Percentiles rank a stretch among this genome's conserved stretches.
Conservation (phyloP, 2,113 vertebrate species). For the Cinclus mexicanus region DNA sequence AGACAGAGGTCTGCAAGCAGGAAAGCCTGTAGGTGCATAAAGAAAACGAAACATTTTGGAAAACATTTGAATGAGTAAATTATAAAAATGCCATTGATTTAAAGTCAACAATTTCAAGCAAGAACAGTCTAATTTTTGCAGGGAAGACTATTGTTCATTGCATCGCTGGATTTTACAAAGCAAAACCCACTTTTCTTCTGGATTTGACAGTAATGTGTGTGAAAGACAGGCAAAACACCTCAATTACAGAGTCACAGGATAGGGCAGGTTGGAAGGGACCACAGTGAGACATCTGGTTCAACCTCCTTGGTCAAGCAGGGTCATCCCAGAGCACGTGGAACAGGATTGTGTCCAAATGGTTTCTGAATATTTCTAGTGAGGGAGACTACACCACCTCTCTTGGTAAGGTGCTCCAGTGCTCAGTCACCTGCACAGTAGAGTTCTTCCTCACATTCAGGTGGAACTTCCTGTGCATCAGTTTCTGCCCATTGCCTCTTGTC, state of each 20-base stretch:
- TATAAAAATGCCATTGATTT: not conserved
- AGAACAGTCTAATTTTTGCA: not conserved
- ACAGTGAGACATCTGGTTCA: not conserved
- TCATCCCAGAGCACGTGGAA: not conserved
- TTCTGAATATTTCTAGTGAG: not conserved
- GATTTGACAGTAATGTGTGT: not conserved
- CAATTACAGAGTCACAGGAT: not conserved
- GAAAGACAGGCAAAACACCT: not conserved
- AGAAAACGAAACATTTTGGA: not conserved
- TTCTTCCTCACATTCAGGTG: not conserved
- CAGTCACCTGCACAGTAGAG: rapidly evolving
- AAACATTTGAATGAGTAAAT: not conserved
- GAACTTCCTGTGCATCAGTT: not conserved
- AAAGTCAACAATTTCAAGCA: not conserved
- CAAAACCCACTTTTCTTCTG: rapidly evolving
- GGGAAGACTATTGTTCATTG: not conserved
- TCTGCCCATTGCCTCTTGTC: not conserved
- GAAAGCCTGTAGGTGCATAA: not conserved
- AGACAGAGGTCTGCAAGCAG: not conserved
- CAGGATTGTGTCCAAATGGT: not conserved
- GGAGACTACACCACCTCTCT: not conserved
- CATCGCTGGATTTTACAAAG: not conserved
- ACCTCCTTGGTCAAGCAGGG: not conserved
- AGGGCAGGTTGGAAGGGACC: not conserved
- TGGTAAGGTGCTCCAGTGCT: not conserved